Percentiles rank a stretch among this genome's conserved stretches.
Conservation (phyloP, 2,797 vertebrate genomes). For the Naso thynnoides region DNA sequence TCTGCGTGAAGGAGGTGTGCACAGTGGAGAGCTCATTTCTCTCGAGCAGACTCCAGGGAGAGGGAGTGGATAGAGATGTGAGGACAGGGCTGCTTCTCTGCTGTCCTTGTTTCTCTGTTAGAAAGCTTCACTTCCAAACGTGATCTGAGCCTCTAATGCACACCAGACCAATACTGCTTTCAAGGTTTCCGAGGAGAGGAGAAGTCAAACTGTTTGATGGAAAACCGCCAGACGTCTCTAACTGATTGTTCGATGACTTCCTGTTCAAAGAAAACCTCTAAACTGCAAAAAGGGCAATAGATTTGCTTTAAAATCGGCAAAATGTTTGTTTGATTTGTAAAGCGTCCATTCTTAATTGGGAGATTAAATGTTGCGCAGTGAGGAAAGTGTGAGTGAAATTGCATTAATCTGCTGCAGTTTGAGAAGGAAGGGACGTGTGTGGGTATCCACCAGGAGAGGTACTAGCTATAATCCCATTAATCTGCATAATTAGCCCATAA, state of each 20-base stretch:
- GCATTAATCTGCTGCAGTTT: constrained; percentile 27
- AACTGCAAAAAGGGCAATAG: background rate
- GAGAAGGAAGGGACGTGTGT: constrained; percentile 57
- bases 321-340: constrained; percentile 16
- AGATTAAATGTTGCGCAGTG: constrained; percentile 6
- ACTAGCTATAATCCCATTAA: constrained; percentile 77
- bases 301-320: constrained; percentile 3
- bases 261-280: constrained; percentile 31
- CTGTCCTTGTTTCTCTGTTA: background rate
- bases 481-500: constrained; percentile 78
- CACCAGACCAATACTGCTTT: constrained; percentile 24
- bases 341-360: constrained; percentile 21
- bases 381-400: constrained; percentile 18
- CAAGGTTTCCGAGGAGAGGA: constrained; percentile 17
- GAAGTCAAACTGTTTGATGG: constrained; percentile 38
- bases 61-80: constrained; percentile 27
- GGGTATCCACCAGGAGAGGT: constrained; percentile 66
- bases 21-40: constrained; percentile 44
- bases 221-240: constrained; percentile 30
- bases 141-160: constrained; percentile 48
- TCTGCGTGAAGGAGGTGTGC: constrained; percentile 21
- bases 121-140: constrained; percentile 26
- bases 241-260: constrained; percentile 34
- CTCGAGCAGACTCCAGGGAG: constrained; percentile 31
- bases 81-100: constrained; percentile 26